phyloP scores from a whole-genome alignment of 2,888 invertebrate species.

The Zhuqinia jingwanae region DNA sequence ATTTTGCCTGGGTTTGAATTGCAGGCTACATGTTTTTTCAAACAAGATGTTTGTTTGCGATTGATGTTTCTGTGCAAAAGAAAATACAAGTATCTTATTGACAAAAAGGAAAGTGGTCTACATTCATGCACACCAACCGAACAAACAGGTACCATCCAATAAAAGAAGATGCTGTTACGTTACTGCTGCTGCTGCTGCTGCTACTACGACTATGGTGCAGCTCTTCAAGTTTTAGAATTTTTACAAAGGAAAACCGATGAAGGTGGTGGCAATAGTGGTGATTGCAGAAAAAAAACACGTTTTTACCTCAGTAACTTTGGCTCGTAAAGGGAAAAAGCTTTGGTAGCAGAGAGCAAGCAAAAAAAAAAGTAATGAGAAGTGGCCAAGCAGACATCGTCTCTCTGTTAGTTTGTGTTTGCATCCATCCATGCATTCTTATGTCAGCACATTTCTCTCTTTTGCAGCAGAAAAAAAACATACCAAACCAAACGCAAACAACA shows the following conservation, averaged over 20 bases:
- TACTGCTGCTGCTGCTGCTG: background rate
- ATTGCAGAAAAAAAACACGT: background rate
- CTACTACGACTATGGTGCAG: background rate
- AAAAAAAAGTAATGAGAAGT: constrained; percentile 24
- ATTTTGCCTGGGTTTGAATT: too few relatives aligned
- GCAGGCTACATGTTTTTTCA: too few relatives aligned
- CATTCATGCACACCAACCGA: background rate
- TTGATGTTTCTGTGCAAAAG: background rate
- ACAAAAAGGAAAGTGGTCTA: background rate
- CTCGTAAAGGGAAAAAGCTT: constrained; percentile 7
- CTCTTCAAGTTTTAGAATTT: background rate
- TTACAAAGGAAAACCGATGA: background rate
- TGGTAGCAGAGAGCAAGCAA: background rate
- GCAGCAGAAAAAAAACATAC: too few relatives aligned
- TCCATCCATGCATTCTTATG: background rate
- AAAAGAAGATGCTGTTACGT: background rate
- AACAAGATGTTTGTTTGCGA: background rate
- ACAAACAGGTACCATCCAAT: background rate
- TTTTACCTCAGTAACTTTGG: background rate
- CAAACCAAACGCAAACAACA: too few relatives aligned
- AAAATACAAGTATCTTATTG: background rate
- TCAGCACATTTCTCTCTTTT: background rate
- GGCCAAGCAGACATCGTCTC: background rate
- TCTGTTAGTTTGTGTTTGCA: too few relatives aligned
- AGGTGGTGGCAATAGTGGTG: too few relatives aligned